Conservation (phyloP, 2,797 vertebrate genomes). For the Acanthopagrus latus region DNA sequence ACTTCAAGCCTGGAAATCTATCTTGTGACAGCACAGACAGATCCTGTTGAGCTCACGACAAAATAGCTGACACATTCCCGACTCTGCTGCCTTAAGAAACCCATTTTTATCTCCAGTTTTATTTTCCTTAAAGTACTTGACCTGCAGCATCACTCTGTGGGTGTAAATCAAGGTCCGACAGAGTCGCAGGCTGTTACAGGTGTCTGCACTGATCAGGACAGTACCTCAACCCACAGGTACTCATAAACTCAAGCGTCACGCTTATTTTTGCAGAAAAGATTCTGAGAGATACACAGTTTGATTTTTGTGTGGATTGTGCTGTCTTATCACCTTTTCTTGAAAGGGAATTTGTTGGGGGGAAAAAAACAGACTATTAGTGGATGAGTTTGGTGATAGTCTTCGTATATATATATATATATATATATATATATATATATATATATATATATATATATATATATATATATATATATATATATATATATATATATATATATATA, state of each 20-base stretch:
- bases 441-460: too few relatives aligned
- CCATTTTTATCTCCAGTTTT: constrained; percentile 28
- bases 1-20: background rate
- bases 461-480: too few relatives aligned
- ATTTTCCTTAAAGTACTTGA: constrained; percentile 34
- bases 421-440: too few relatives aligned
- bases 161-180: constrained; percentile 26
- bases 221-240: constrained; percentile 16
- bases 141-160: constrained; percentile 16
- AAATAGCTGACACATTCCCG: background rate
- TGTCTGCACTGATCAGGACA: constrained; percentile 61
- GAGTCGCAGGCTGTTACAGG: constrained; percentile 32
- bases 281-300: constrained; percentile 1
- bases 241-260: constrained; percentile 48
- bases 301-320: constrained; percentile 8
- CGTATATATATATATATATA: too few relatives aligned
- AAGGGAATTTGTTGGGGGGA: background rate
- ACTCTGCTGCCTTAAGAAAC: background rate
- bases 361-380: background rate
- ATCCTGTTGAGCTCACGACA: constrained; percentile 14
- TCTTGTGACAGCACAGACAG: constrained; percentile 11
- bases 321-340: constrained; percentile 3
- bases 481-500: too few relatives aligned
- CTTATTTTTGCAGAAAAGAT: constrained; percentile 23
- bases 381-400: background rate